A percentile compares a stretch with the other conserved stretches of the same genome.
Conservation (phyloP, 1,140 invertebrate species). For the Lordiphosa collinella region DNA sequence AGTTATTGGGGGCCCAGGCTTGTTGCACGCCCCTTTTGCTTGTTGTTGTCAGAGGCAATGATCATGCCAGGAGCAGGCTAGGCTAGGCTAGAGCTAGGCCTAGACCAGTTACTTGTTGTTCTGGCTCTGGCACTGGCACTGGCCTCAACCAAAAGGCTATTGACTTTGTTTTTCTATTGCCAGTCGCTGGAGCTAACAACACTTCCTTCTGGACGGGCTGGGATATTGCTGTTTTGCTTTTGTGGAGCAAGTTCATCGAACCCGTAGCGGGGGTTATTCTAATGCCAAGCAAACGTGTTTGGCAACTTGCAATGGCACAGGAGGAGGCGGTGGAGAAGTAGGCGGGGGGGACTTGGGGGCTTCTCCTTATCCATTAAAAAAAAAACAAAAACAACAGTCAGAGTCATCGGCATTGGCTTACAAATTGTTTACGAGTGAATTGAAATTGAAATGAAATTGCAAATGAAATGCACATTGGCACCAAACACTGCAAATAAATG, state of each 20-base stretch:
- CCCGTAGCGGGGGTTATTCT: slow-evolving; percentile 48
- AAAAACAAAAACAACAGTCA: slow-evolving; percentile 3
- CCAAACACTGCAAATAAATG: slow-evolving; percentile 7
- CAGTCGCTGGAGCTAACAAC: slow-evolving; percentile 32
- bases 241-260: slow-evolving; percentile 52
- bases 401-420: slow-evolving; percentile 20
- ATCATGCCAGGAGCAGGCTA: slow-evolving; percentile 53
- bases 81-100: slow-evolving; percentile 34
- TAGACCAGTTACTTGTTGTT: slow-evolving; percentile 7
- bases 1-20: slow-evolving; percentile 69
- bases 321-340: slow-evolving; percentile 1
- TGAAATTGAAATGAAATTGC: slow-evolving; percentile 35
- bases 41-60: slow-evolving; percentile 41
- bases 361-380: slow-evolving; percentile 2
- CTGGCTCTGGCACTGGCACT: slow-evolving; percentile 19
- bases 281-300: slow-evolving; percentile 69
- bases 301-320: slow-evolving; percentile 43
- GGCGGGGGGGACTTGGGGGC: neutral
- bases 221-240: slow-evolving; percentile 25
- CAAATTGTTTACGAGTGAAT: slow-evolving; percentile 36
- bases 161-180: slow-evolving; percentile 75
- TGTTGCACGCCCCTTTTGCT: slow-evolving; percentile 60
- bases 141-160: slow-evolving; percentile 51
- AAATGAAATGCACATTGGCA: slow-evolving; percentile 19
- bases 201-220: slow-evolving; percentile 55